A percentile compares a stretch with the other conserved stretches of the same genome.
Evolutionary conservation across 2,888 invertebrate species (phyloP).

Genomic region (Epinotia brunnichana): DNA sequence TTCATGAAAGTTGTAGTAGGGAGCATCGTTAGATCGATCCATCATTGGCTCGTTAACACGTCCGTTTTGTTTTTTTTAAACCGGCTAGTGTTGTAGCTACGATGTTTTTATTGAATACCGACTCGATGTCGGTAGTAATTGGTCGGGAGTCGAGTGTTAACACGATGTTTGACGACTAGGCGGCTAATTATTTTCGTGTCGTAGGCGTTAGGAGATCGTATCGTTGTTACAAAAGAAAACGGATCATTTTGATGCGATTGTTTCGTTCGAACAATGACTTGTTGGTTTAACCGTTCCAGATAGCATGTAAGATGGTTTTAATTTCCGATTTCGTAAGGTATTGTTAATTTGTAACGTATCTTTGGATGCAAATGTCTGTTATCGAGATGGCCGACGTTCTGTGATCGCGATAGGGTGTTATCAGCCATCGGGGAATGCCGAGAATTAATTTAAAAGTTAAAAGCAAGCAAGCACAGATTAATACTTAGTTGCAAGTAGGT

Average conservation of each 20-base stretch:
- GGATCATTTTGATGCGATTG: conserved; percentile 66
- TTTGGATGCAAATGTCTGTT: conserved; percentile 34
- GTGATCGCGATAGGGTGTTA: conserved; percentile 22
- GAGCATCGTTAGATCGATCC: conserved; percentile 75
- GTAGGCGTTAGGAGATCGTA: conserved; percentile 77
- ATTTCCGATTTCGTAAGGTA: conserved; percentile 50
- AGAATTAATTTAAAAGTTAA: conserved; percentile 51
- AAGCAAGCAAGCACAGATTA: not conserved
- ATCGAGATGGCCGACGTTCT: conserved; percentile 6
- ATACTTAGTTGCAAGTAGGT: not conserved
- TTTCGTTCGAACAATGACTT: conserved; percentile 61
- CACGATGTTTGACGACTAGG: conserved; percentile 78
- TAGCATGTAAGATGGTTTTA: conserved; percentile 46
- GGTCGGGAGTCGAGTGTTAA: conserved; percentile 80
- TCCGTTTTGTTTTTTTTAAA: conserved; percentile 61
- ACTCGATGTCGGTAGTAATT: conserved; percentile 77
- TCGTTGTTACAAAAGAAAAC: conserved; percentile 69
- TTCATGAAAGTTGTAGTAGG: conserved; percentile 65
- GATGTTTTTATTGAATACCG: conserved; percentile 69
- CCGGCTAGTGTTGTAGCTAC: conserved; percentile 69
- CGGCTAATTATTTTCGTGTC: conserved; percentile 82
- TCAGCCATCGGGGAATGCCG: conserved; percentile 67
- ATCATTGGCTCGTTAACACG: conserved; percentile 80
- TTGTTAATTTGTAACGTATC: conserved; percentile 39
- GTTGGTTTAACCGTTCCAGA: conserved; percentile 54